phyloP scores from a whole-genome alignment of 23 tunicate species.

The Clavelina lepadiformis region DNA sequence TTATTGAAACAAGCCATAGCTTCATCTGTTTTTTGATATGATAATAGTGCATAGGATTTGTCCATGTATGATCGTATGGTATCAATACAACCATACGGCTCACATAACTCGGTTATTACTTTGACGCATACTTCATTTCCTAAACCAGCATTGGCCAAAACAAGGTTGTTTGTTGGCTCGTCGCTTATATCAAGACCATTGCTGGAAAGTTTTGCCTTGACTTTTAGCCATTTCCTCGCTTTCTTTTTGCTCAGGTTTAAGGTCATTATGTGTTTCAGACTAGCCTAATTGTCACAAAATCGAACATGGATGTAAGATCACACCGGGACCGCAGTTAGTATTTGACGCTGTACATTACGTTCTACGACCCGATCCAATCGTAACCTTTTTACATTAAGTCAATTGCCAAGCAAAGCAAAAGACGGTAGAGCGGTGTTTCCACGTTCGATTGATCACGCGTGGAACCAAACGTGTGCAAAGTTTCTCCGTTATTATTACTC shows the following conservation, averaged over 20 bases:
- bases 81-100: background rate
- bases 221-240: conserved; percentile 13
- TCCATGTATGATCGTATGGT: background rate
- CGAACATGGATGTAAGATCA: too few species aligned
- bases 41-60: conserved; percentile 17
- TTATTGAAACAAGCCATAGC: conserved; percentile 10
- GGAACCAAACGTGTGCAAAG: too few species aligned
- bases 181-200: conserved; percentile 8
- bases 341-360: too few species aligned
- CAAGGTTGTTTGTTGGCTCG: conserved; percentile 1
- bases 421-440: too few species aligned
- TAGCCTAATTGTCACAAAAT: too few species aligned
- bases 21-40: conserved; percentile 1
- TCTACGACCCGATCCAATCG: too few species aligned
- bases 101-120: background rate
- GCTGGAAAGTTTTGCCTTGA: conserved; percentile 2
- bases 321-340: too few species aligned
- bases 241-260: background rate
- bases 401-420: too few species aligned
- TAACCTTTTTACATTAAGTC: too few species aligned
- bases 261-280: too few species aligned
- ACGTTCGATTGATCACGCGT: too few species aligned
- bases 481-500: too few species aligned
- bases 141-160: conserved; percentile 33
- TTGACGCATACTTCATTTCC: conserved; percentile 24